Evolutionary conservation across 2,888 invertebrate species (phyloP), one percentile per base, ranked within the genome.

Genomic region (Aquatica leii): DNA sequence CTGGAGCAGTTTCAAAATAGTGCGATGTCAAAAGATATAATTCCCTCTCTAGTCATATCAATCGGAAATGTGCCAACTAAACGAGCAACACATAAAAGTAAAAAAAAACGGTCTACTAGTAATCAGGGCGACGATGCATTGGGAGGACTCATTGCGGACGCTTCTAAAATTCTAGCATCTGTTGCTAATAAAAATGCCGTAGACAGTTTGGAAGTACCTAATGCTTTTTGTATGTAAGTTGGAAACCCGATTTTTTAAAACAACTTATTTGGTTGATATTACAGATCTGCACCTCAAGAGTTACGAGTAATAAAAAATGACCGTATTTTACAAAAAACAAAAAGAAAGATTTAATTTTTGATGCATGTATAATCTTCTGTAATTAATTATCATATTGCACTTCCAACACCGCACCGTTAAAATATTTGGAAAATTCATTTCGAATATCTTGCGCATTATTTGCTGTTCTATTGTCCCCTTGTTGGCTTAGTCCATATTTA

Each of bases 261-360:
- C 37, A 37, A 37, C 37, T 37, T 37, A 37, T 37, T 37, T 37
- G 37, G 37, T 37, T 37, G n/a, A 37, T 37, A 31, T 37, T 37
- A 37, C 37, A 37, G 37, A 12, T 37, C 37, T 37, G 37, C 12
- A 37, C n/a, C 37, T 37, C n/a, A 37, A 37, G 37, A 37, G n/a
- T n/a, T n/a, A n/a, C n/a, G n/a, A n/a, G 37, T 37, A 37, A 37
- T 37, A 37, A 37, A 37, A 37, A 37, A 37, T 37, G 46, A 18
- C 15, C 46, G 18, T 46, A 17, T 46, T 46, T 46, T 15, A 9
- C 17, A 18, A 18, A 14, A 17, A 46, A 8, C 37, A 37, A 37
- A 37, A 37, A 37, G 37, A 37, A 37, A 37, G 37, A 37, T 37
- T 37, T 37, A 37, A 9, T 37, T 37, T 37, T 31, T 31, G 31